Conservation (phyloP, 2,797 vertebrate genomes). For the Sylvia borin region DNA sequence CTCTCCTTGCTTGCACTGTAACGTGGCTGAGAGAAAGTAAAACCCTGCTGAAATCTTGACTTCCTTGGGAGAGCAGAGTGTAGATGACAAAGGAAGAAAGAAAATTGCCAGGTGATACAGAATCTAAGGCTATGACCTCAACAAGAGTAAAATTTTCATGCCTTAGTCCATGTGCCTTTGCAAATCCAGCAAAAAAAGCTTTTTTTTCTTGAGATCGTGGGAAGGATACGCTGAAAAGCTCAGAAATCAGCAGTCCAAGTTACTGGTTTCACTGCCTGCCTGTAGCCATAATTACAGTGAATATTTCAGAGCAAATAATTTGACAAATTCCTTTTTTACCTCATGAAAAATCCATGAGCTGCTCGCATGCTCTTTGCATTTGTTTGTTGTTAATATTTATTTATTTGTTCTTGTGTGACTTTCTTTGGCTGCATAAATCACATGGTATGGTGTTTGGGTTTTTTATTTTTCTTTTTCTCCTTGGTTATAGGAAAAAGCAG, state of each 20-base stretch:
- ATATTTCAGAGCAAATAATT: constrained; percentile 4
- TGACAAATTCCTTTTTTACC: neutral
- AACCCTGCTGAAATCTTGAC: no score
- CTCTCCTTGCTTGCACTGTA: no score
- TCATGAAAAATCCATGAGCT: constrained; percentile 6
- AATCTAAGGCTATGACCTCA: no score
- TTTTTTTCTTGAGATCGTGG: no score
- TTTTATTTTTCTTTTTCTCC: neutral
- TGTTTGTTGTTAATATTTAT: neutral
- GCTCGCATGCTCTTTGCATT: neutral
- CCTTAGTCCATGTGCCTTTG: no score
- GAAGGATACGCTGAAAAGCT: no score
- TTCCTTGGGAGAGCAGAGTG: no score
- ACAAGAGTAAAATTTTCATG: no score
- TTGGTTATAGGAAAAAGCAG: neutral
- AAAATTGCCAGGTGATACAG: no score
- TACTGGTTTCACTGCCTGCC: neutral
- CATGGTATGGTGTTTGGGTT: neutral
- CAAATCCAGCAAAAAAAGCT: no score
- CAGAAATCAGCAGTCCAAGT: neutral
- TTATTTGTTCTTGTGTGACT: neutral
- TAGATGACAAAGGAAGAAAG: no score
- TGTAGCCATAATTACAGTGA: neutral
- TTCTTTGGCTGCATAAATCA: neutral
- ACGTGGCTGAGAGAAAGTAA: no score